Evolutionary conservation across 2,888 invertebrate species (phyloP), one percentile per base, ranked within the genome.

Genomic region (Myopa testacea): DNA sequence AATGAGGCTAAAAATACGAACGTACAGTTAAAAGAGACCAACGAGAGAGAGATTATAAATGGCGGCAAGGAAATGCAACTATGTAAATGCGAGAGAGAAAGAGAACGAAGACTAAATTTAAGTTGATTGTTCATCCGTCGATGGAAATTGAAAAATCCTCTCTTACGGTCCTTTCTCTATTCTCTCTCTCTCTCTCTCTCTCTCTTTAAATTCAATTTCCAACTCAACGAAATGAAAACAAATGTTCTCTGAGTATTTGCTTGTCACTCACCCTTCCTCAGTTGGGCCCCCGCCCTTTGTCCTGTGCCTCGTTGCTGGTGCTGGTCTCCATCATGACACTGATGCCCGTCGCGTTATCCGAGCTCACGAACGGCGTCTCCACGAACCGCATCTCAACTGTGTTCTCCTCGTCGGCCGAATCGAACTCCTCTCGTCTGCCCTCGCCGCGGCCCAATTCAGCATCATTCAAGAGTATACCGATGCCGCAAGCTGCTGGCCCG

Each of bases 361-460:
- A 87, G 80, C 88, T 88, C 75, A 87, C 86, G 52, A 89, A 89
- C 0, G 88, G 88, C 4, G 89, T 89, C 77, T 89, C 89, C 38
- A 83, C 85, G 81, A 88, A 87, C 72, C 87, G 86, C 82, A 88
- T 86, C 80, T 89, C 88, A 0, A 87, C 84, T 1, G 88, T 87
- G 63, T 87, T 86, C 78, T 89, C 88, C 86, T 88, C 88, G 52
- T 88, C 88, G 52, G 88, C 84, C 0, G 88, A 88, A 72, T 88
- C 87, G 10, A 84, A 81, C 67, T 86, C 87, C 34, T 82, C 83
- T n/a, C 14, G 70, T 8, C 65, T 10, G 3, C 8, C 52, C 45
- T 87, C 87, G 4, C 85, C 87, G 4, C 85, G 78, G 0, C 40
- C 75, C 55, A 38, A 83, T 81, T 84, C 84, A 69, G 82, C 84